Evolutionary conservation across 2,888 invertebrate genomes (phyloP), one percentile per base, ranked within the genome.

Genomic region (Tiliacea citrago): DNA sequence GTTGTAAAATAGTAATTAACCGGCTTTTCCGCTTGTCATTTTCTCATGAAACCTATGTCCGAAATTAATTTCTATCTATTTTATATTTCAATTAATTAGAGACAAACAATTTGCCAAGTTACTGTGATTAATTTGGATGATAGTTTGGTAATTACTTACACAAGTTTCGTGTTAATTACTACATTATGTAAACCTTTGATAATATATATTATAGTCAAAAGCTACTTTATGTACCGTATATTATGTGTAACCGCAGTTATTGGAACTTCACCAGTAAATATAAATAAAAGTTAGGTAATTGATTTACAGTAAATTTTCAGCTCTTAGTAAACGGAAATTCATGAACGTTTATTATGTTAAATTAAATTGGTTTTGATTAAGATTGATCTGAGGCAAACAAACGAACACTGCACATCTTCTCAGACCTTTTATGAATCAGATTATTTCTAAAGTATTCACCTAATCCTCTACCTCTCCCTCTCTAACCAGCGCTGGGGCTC

Each of bases 91-190:
- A 72, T 72, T 72, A 80, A 82, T 82, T 78, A 67, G 66, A 60
- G 67, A 67, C 57, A 73, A 73, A 70, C 47, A 73, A 65, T 81
- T 76, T 78, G 42, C 58, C n/a, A 67, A 57, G 67, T 62, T 78
- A 18, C 51, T 57, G 58, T 74, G 58, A 79, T 80, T 75, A 80
- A 75, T 80, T 79, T 68, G 68, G 68, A 80, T 49, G 53, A 18
- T 65, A 75, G 65, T 79, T 80, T 68, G n/a, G 65, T 75, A 80
- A 80, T 80, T 79, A 80, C 58, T 80, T 68, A 55, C 63, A 47
- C 55, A 55, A 68, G 65, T 80, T 80, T 68, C 63, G 39, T 63
- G 75, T 65, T 75, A 68, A 68, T 79, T 68, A 75, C 63, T 79
- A 55, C 13, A 63, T 63, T 45, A 67, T 62, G 10, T 62, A 51